Evolutionary conservation across 35 echinoderm and acorn worm species (phyloP), one percentile per base, ranked within the genome.

Genomic region (Lytechinus pictus): DNA sequence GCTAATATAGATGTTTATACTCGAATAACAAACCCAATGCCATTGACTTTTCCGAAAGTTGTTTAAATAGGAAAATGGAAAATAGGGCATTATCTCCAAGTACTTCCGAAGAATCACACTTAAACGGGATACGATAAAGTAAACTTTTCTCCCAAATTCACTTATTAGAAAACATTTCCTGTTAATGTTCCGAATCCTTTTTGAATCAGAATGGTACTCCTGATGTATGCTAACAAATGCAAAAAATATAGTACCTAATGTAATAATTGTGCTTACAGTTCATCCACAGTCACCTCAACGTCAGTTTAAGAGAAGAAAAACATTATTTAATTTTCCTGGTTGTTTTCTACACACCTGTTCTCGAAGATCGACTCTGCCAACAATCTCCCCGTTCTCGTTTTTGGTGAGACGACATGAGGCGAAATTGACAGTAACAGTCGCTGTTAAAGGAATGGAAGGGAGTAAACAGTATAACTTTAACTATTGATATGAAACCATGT

Each of bases 331-430:
- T 79, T 24, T 79, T 79, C 19, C 6, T 79, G 66, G 66, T 79
- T 16, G 66, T 79, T 79, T 79, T 24, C 19, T 79, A 79, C 53
- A 10, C 53, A 93, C 92, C 92, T 93, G 53, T 93, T 93, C 92
- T 54, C 92, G 52, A 10, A 93, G 53, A 93, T 93, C 92, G 13
- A 93, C 92, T 55, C 92, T 33, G 9, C 92, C 92, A 6, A 93
- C 92, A 55, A 93, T 55, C 27, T 93, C 53, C 6, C 29, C 55
- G 7, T 57, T 93, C 21, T 44, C 92, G 54, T 54, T 93, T 10
- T 93, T 93, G 4, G 92, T 93, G 11, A 93, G 54, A 5, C 51
- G 52, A 57, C 92, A 93, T 24, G 92, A 55, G 27, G 92, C 92
- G 27, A 53, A 93, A 54, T 93, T 54, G 27, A 57, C 54, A 8